Conservation (phyloP, 2,888 invertebrate genomes). For the Drosophila koepferae region DNA sequence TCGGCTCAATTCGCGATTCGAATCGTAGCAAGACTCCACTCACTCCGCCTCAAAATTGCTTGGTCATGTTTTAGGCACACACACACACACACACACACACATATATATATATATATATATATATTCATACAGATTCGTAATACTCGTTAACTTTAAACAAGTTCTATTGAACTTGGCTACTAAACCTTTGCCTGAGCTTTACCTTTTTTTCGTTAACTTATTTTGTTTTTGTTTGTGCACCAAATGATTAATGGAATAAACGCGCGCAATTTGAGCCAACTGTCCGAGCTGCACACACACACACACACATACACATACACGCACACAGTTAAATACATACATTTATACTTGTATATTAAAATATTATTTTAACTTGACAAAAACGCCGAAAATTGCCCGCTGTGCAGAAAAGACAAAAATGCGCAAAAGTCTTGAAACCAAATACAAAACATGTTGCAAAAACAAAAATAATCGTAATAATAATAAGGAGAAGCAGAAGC, state of each 20-base stretch:
- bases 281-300: slow-evolving; percentile 29
- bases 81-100: slow-evolving; percentile 10
- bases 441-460: not conserved
- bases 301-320: not conserved
- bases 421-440: slow-evolving; percentile 15
- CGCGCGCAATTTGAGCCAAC: slow-evolving; percentile 56
- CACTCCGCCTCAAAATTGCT: slow-evolving; percentile 41
- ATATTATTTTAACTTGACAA: slow-evolving; percentile 57
- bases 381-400: slow-evolving; percentile 57
- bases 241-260: slow-evolving; percentile 76
- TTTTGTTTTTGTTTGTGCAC: slow-evolving; percentile 32
- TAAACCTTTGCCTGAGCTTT: slow-evolving; percentile 47
- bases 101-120: not conserved
- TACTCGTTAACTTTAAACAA: slow-evolving; percentile 64
- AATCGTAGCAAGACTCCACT: slow-evolving; percentile 27
- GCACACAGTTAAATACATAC: not conserved
- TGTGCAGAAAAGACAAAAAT: slow-evolving; percentile 43
- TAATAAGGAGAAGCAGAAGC: no score
- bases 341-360: slow-evolving; percentile 49
- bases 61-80: slow-evolving; percentile 60
- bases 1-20: slow-evolving; percentile 11
- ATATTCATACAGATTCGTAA: not conserved
- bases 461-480: no score
- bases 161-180: slow-evolving; percentile 76
- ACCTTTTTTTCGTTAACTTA: slow-evolving; percentile 19